Base-by-base conservation (phyloP, 2,113 vertebrate genomes). In the Halichoeres trimaculatus region DNA sequence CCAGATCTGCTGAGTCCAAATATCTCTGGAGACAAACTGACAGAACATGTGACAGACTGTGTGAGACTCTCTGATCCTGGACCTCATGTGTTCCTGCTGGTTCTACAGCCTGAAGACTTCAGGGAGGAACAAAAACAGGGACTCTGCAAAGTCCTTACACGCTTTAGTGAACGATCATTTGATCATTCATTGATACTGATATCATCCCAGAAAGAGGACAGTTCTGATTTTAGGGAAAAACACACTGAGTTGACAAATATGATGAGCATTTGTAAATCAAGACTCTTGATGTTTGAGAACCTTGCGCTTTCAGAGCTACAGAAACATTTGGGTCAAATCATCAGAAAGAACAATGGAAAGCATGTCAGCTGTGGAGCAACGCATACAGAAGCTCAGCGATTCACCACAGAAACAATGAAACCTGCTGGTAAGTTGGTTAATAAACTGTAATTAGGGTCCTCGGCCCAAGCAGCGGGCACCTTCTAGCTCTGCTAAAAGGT, bases 11-110 rank as follows among this genome's bases (percentile, higher is more conserved):
- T 70, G 12, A 8, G 10, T 0, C 0, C 56, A 14, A 3, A 66
- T 11, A 50, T 75, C 48, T 51, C 75, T 30, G 10, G 22, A 23
- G 10, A 52, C 7, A 23, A 73, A 17, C 30, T 80, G 19, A 54
- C 0, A 19, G 34, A 50, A 17, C 24, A 58, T 1, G 19, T 87
- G 35, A 2, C 70, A n/a, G 0, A 12, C 4, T 74, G 76, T 51
- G 41, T 67, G 10, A 54, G 56, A 8, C 52, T 73, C 52, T 77
- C 65, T 79, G 66, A 3, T 14, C 60, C 87, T 54, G 87, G 87
- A 60, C 87, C 85, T 83, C 83, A 86, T 38, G 70, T 83, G 45
- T 61, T 90, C 70, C 78, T 88, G 55, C 62, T 90, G 76, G 76
- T 86, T 45, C 60, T 88, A 1, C 67, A 84, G 58, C 63, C 63